Conservation (phyloP, 2,797 vertebrate species). For the Eospalax fontanierii region DNA sequence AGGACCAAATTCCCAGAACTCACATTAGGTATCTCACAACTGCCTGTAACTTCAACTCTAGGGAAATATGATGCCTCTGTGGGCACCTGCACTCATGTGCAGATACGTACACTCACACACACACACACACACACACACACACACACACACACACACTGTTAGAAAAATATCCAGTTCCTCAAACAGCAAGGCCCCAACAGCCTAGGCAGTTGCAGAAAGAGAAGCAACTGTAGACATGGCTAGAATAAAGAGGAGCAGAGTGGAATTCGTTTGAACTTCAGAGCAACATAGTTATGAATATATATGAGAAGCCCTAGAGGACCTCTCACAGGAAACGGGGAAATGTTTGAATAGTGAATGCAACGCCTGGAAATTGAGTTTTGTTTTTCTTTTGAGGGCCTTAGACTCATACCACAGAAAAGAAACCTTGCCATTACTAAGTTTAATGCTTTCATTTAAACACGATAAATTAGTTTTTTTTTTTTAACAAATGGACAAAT, state of each 20-base stretch:
- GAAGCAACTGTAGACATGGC: not conserved
- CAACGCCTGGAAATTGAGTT: conserved; percentile 21
- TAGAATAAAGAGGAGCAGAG: not conserved
- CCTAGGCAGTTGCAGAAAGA: not conserved
- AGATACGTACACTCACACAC: too few species aligned
- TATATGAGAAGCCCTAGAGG: not conserved
- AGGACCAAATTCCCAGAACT: too few species aligned
- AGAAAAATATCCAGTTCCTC: not conserved
- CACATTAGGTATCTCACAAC: too few species aligned
- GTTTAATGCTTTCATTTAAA: not conserved
- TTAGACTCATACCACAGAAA: not conserved
- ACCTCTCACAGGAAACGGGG: not conserved
- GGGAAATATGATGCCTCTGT: too few species aligned
- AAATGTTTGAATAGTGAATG: not conserved
- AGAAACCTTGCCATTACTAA: not conserved
- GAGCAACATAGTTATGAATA: not conserved
- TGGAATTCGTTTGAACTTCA: not conserved
- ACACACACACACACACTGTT: too few species aligned
- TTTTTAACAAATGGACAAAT: not conserved
- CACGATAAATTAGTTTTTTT: not conserved
- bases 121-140: too few species aligned
- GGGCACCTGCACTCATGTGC: too few species aligned
- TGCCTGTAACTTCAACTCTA: too few species aligned
- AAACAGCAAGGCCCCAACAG: not conserved
- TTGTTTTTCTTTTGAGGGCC: conserved; percentile 2